Percentiles rank a stretch among this genome's conserved stretches.
These are phyloP conservation scores for Enchytraeus crypticus DNA, from an alignment of 2,888 invertebrate genomes.

Conservation along the genomic window DNA sequence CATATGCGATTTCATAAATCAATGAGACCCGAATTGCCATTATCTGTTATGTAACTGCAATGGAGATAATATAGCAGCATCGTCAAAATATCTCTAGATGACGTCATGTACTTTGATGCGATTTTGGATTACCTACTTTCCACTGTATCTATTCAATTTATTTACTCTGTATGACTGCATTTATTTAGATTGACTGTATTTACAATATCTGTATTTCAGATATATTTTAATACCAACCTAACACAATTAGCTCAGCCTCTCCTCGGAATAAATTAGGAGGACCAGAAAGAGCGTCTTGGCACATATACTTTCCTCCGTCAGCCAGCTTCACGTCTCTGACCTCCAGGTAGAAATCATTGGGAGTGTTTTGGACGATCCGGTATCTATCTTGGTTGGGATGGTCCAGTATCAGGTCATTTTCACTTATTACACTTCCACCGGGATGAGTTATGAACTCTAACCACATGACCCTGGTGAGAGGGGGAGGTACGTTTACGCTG, in stretches of 20 bases:
- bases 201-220: too few species aligned
- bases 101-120: too few species aligned
- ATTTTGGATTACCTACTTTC: too few species aligned
- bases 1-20: too few species aligned
- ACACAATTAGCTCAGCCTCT: background rate
- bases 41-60: too few species aligned
- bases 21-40: too few species aligned
- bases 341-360: background rate
- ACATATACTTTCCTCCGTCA: constrained; percentile 1
- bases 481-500: background rate
- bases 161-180: too few species aligned
- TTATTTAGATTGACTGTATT: too few species aligned
- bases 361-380: background rate
- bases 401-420: background rate
- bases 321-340: background rate
- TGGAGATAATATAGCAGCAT: too few species aligned
- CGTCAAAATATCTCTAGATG: too few species aligned
- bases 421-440: background rate
- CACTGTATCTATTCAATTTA: too few species aligned
- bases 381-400: background rate
- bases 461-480: background rate
- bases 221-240: too few species aligned
- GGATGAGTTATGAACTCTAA: background rate
- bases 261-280: background rate
- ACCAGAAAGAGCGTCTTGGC: background rate